Percentiles rank a stretch among this genome's conserved stretches.
These are phyloP conservation scores for Eilema depressum DNA, from an alignment of 2,888 invertebrate genomes.

Conservation along the genomic window DNA sequence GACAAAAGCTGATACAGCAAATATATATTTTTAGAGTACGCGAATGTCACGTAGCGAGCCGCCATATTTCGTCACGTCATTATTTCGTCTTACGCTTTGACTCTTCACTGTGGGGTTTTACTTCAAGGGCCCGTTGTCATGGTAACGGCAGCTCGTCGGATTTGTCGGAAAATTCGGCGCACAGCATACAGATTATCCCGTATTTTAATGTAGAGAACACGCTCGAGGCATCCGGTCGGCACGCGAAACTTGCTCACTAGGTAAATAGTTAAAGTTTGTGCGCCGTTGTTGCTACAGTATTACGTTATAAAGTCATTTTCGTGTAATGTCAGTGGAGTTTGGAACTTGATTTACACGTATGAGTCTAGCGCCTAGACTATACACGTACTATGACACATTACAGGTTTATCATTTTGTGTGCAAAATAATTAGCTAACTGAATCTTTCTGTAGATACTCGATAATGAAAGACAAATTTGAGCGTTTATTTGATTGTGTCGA, in stretches of 20 bases:
- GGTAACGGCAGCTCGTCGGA: constrained; percentile 70
- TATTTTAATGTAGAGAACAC: constrained; percentile 58
- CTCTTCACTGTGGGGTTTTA: constrained; percentile 64
- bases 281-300: constrained; percentile 62
- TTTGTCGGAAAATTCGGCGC: constrained; percentile 74
- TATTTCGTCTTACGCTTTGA: constrained; percentile 76
- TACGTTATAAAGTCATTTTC: constrained; percentile 72
- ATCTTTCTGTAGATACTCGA: neutral
- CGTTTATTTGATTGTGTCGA: no score
- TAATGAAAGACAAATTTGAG: neutral
- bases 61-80: constrained; percentile 78
- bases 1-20: constrained; percentile 35
- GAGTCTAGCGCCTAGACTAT: constrained; percentile 32
- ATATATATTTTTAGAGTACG: constrained; percentile 34
- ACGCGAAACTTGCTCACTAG: constrained; percentile 74
- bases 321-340: constrained; percentile 66
- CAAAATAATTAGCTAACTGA: constrained; percentile 15
- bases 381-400: constrained; percentile 14
- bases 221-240: constrained; percentile 70
- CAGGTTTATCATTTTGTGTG: neutral
- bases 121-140: constrained; percentile 73
- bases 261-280: constrained; percentile 79
- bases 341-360: constrained; percentile 62
- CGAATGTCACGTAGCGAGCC: constrained; percentile 54
- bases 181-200: constrained; percentile 70